phyloP scores from a whole-genome alignment of 2,888 invertebrate genomes.

The Liposcelis brunnea region DNA sequence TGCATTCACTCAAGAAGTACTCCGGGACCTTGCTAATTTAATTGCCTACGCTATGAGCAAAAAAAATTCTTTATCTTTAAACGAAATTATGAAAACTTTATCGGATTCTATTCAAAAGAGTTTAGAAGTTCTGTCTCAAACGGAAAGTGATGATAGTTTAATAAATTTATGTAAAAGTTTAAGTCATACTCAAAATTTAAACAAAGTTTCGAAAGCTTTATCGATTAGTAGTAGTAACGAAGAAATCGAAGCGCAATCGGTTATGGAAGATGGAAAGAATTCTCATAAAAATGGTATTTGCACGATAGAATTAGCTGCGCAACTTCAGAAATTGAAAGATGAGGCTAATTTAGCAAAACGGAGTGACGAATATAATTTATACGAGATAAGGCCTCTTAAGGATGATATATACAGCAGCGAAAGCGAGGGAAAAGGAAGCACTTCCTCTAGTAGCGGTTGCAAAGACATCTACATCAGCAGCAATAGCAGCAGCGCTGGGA shows the following conservation, averaged over 20 bases:
- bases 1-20: not conserved
- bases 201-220: conserved; percentile 20
- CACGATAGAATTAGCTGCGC: too few relatives aligned
- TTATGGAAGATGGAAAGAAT: too few relatives aligned
- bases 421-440: conserved; percentile 23
- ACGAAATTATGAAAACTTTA: not conserved
- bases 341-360: too few relatives aligned
- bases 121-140: not conserved
- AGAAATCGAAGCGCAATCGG: too few relatives aligned
- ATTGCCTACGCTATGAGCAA: conserved; percentile 2
- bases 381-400: not conserved
- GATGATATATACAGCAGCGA: conserved; percentile 13
- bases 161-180: too few relatives aligned
- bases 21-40: conserved; percentile 2
- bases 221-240: conserved; percentile 20
- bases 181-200: conserved; percentile 24
- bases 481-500: not conserved
- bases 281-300: conserved; percentile 19
- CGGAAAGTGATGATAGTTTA: not conserved
- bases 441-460: conserved; percentile 25
- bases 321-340: too few relatives aligned
- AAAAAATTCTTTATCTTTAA: not conserved
- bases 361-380: conserved; percentile 14
- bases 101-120: conserved; percentile 4
- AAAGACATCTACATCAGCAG: conserved; percentile 20